Evolutionary conservation across 2,113 vertebrate species (phyloP), one percentile per base, ranked within the genome.

Genomic region (Colius striatus): DNA sequence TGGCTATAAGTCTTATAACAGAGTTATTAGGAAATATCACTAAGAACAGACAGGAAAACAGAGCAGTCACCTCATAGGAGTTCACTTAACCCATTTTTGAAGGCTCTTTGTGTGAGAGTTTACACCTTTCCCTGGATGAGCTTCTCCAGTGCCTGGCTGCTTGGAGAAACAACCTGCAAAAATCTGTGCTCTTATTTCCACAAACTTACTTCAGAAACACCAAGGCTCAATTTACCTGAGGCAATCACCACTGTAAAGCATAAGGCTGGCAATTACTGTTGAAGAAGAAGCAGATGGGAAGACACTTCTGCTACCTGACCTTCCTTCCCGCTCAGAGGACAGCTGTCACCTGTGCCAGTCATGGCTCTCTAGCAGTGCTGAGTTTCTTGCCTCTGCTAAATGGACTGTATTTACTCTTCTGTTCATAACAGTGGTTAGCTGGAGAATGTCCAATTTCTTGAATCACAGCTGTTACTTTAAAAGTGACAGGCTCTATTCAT

Each of bases 381-480:
- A 57, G 74, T 84, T 84, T 73, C 85, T 67, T 71, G 60, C 74
- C 51, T 82, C 20, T 91, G 81, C 84, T 96, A 95, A 95, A 87
- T 62, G 80, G 53, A 38, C 76, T 90, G 83, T 89, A 25, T 92
- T 96, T 95, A 89, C 65, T 90, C 51, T 38, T 68, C 67, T 26
- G 16, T 74, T 95, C 84, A 34, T 78, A 75, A 72, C 60, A 66
- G 66, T 63, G 45, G 55, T 90, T 90, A 77, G 54, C 91, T 96
- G 96, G 95, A 94, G 94, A 92, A 68, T 29, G 50, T 80, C 93
- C 96, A 94, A 12, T 78, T 67, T 68, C 80, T 50, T 94, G 92
- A 96, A 41, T 58, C 92, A 92, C 92, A 97, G 92, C 87, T 96
- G 96, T 94, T 96, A 55, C 83, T 96, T 91, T 91, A 87, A 58